Conservation (phyloP, 2,888 invertebrate genomes). For the Caradrina kadenii region DNA sequence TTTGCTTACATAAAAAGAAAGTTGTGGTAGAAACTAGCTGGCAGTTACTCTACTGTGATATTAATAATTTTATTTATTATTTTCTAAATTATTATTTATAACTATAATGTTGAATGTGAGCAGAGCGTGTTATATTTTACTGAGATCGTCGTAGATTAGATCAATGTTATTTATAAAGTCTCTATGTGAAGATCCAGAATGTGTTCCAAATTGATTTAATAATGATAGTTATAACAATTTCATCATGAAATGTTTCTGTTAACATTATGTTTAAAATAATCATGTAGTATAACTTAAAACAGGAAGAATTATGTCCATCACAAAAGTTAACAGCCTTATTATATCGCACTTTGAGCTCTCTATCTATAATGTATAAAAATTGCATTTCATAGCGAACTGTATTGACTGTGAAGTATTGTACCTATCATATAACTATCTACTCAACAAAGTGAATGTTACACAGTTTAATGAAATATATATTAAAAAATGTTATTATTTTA, state of each 20-base stretch:
- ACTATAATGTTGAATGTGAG: constrained; percentile 81
- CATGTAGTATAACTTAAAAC: constrained; percentile 63
- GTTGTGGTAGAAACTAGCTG: constrained; percentile 76
- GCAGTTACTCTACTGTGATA: constrained; percentile 90
- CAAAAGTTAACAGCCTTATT: constrained; percentile 73
- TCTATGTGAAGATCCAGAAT: constrained; percentile 82
- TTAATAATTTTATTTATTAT: constrained; percentile 89
- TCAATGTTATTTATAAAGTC: constrained; percentile 77
- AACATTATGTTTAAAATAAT: constrained; percentile 52
- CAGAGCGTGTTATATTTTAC: constrained; percentile 80
- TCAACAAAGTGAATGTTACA: constrained; percentile 72
- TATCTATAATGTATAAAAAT: constrained; percentile 73
- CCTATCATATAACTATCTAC: constrained; percentile 66
- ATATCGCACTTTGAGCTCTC: constrained; percentile 77
- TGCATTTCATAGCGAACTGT: constrained; percentile 79
- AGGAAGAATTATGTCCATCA: constrained; percentile 73
- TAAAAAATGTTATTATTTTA: constrained; percentile 80
- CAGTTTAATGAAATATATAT: constrained; percentile 73
- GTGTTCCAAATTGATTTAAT: constrained; percentile 85
- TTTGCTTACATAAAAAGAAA: constrained; percentile 29
- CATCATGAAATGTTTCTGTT: constrained; percentile 79
- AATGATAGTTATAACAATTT: constrained; percentile 81
- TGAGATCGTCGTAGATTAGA: constrained; percentile 82
- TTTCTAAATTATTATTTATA: constrained; percentile 87
- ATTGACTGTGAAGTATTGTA: constrained; percentile 73